Evolutionary conservation across 1,140 invertebrate species (phyloP).

Genomic region (Bradysia coprophila): DNA sequence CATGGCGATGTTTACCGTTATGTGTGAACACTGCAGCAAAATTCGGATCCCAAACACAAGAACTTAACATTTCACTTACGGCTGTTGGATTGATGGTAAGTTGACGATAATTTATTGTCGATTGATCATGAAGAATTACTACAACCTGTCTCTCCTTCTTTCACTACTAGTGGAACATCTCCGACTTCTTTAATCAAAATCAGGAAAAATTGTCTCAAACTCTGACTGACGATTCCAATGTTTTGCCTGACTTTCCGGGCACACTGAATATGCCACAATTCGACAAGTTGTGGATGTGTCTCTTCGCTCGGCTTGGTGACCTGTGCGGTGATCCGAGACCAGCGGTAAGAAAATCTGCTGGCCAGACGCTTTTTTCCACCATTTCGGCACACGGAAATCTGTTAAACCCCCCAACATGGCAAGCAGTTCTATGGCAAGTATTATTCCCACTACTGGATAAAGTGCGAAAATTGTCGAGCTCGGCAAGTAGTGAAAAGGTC

Average conservation of each 20-base stretch:
- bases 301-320: slow-evolving; percentile 76
- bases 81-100: slow-evolving; percentile 87
- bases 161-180: slow-evolving; percentile 81
- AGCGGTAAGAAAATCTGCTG: slow-evolving; percentile 92
- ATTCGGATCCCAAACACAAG: slow-evolving; percentile 91
- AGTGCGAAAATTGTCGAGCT: slow-evolving; percentile 74
- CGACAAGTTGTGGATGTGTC: slow-evolving; percentile 89
- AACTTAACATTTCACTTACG: slow-evolving; percentile 95
- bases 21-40: slow-evolving; percentile 89
- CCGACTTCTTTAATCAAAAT: slow-evolving; percentile 92
- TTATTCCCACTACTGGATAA: slow-evolving; percentile 91
- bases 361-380: slow-evolving; percentile 95
- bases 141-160: slow-evolving; percentile 4
- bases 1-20: slow-evolving; percentile 69
- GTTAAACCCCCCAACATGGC: slow-evolving; percentile 75
- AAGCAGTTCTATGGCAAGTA: slow-evolving; percentile 76
- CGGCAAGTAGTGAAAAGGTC: slow-evolving; percentile 86
- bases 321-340: slow-evolving; percentile 89
- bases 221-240: slow-evolving; percentile 44
- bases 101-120: slow-evolving; percentile 1
- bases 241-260: slow-evolving; percentile 67
- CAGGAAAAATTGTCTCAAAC: slow-evolving; percentile 65
- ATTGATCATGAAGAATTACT: background rate
- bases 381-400: slow-evolving; percentile 87
- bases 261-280: slow-evolving; percentile 73